Base-by-base conservation (phyloP, 1,140 invertebrate species). In the Solen grandis region DNA sequence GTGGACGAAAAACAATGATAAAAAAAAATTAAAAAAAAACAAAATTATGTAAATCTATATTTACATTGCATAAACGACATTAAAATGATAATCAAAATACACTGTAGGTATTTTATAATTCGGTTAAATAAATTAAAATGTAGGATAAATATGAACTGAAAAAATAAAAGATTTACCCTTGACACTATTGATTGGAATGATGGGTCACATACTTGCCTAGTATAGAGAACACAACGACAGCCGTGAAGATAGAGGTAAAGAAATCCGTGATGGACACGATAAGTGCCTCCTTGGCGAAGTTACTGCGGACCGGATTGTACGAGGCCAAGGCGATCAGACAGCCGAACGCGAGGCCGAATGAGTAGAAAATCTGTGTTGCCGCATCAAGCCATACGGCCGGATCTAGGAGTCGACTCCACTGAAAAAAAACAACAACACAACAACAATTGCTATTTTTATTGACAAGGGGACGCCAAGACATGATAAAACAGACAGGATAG, bases 281-380 rank as follows among this genome's bases (percentile, higher is more conserved):
- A 0, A 87, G 38, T 0, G 87, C 86, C 38, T 89, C 84, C 27
- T 81, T 72, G 5, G 81, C 82, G 46, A 88, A 89, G 80, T 89
- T 88, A 73, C 83, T 87, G 14, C 86, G 59, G 19, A 88, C 84
- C 0, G 85, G 85, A 46, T 97, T 97, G 90, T 96, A 97, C 0
- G 95, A 96, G 3, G 96, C 82, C 5, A 89, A 70, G 2, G 88
- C 87, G 13, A 90, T 87, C 1, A 88, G 73, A 62, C 88, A 85
- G 68, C 96, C 96, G 95, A 96, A 97, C 16, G 96, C 96, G 5
- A 96, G 95, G 88, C 96, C 96, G 25, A 97, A 91, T 0, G 96
- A 96, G 89, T 97, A 97, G 89, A 97, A 97, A 85, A 97, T 97
- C 92, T 97, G 96, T 8, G 96, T 96, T 2, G 96, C 96, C 0